Evolutionary conservation across 2,888 invertebrate genomes (phyloP).

Genomic region (Pharmacophagus antenor): DNA sequence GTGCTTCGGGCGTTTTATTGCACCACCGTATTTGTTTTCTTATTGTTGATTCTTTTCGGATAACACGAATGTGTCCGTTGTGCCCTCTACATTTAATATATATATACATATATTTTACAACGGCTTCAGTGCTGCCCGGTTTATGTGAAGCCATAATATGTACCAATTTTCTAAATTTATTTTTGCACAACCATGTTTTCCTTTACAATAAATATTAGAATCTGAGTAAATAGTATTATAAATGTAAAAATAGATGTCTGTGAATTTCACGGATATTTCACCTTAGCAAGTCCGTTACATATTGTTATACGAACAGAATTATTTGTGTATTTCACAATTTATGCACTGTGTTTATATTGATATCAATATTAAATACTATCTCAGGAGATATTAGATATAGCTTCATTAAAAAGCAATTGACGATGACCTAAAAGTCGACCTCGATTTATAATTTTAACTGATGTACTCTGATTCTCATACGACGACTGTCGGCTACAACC

Average conservation of each 20-base stretch:
- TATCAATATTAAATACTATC: no score
- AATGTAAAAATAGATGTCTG: neutral
- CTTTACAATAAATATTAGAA: neutral
- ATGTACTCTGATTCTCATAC: no score
- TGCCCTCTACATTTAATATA: constrained; percentile 12
- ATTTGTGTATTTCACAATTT: no score
- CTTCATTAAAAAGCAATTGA: no score
- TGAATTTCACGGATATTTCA: neutral
- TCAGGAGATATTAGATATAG: no score
- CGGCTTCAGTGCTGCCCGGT: constrained; percentile 8
- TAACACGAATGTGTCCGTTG: constrained; percentile 10
- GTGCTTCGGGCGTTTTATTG: constrained; percentile 32
- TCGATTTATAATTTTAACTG: no score
- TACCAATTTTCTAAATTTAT: neutral
- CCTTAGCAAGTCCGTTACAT: neutral
- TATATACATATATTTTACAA: constrained; percentile 8
- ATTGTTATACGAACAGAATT: neutral
- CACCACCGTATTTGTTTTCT: constrained; percentile 25
- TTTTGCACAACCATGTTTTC: neutral
- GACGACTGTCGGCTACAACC: no score
- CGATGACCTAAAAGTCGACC: no score
- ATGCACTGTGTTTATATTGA: no score
- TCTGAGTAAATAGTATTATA: neutral
- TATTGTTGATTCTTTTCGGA: constrained; percentile 27
- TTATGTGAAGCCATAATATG: constrained; percentile 11